Evolutionary conservation across 2,797 vertebrate species (phyloP), one percentile per base, ranked within the genome.

Genomic region (Ptychobarbus kaznakovi): DNA sequence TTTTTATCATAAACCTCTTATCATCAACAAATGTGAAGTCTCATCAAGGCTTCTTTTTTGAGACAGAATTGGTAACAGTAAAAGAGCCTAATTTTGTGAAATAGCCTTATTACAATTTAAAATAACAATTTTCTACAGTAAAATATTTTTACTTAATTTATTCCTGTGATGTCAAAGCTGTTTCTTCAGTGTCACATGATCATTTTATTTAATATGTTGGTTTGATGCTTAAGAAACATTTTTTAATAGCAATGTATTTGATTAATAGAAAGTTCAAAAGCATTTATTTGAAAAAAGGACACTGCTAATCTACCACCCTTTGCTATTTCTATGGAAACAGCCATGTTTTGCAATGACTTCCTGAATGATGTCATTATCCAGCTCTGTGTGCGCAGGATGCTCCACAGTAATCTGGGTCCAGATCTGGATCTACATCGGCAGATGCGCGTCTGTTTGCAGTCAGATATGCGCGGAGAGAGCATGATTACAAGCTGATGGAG

Each of bases 311-410:
- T 16, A 78, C 22, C 4, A 0, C 15, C 18, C 75, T 78, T 25
- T 61, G 15, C 13, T 1, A 78, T 78, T 63, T 65, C 78, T 66
- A 66, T 83, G 88, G 91, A 91, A 89, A 92, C 88, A 84, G 2
- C 80, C 86, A 22, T 40, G 91, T 88, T 92, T 89, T 81, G 87
- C 83, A 87, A 7, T 88, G 90, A 92, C 89, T 91, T 92, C 92
- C 91, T 84, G 91, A 94, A 70, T 56, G 20, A 78, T 58, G 92
- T 91, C 93, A 93, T 94, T 94, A 94, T 94, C 94, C 92, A 92
- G 91, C 91, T 90, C 88, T 91, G 92, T 92, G 92, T 92, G 89
- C 91, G 92, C 92, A 91, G 88, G 91, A 91, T 86, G 89, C 91
- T 91, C 85, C 63, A 88, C 84, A 87, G 86, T 72, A 87, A 84